These are phyloP conservation scores for Atherinosoma microstoma DNA, from an alignment of 2,797 vertebrate species.

Conservation along the genomic window DNA sequence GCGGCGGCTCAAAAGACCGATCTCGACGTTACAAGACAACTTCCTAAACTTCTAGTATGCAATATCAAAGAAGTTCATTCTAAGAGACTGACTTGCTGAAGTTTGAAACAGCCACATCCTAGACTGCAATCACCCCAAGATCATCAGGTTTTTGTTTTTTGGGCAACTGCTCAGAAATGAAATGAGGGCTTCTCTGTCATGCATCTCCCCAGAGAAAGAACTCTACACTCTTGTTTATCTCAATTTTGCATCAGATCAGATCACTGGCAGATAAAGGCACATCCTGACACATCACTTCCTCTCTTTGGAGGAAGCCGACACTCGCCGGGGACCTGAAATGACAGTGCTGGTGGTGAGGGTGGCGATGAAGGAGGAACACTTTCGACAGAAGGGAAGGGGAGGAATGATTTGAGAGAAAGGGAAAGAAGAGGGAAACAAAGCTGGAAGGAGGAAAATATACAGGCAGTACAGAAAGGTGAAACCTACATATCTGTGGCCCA, in stretches of 20 bases:
- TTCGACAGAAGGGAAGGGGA: slow-evolving; percentile 38
- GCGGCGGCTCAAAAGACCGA: slow-evolving; percentile 32
- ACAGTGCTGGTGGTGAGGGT: slow-evolving; percentile 35
- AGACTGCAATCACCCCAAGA: slow-evolving; percentile 46
- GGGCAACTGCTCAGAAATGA: slow-evolving; percentile 21
- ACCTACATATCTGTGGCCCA: slow-evolving; percentile 50
- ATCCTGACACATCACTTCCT: slow-evolving; percentile 81
- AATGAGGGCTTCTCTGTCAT: slow-evolving; percentile 33
- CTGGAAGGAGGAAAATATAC: not conserved
- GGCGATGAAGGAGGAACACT: slow-evolving; percentile 41
- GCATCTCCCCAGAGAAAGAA: slow-evolving; percentile 47
- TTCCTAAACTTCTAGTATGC: slow-evolving; percentile 33
- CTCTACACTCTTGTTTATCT: slow-evolving; percentile 69
- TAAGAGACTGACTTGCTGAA: slow-evolving; percentile 28
- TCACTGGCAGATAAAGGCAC: slow-evolving; percentile 78
- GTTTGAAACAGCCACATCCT: slow-evolving; percentile 27
- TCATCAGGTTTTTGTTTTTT: slow-evolving; percentile 14
- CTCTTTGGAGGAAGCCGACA: slow-evolving; percentile 76
- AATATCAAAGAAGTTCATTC: slow-evolving; percentile 32
- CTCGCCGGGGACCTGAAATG: slow-evolving; percentile 61
- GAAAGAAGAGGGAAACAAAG: slow-evolving; percentile 3
- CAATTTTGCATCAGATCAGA: slow-evolving; percentile 80
- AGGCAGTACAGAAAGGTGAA: slow-evolving; percentile 36
- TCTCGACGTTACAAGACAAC: slow-evolving; percentile 24
- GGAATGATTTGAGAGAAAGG: not conserved